These are phyloP conservation scores for Trididemnum clinides DNA, from an alignment of 23 tunicate genomes.

Conservation along the genomic window DNA sequence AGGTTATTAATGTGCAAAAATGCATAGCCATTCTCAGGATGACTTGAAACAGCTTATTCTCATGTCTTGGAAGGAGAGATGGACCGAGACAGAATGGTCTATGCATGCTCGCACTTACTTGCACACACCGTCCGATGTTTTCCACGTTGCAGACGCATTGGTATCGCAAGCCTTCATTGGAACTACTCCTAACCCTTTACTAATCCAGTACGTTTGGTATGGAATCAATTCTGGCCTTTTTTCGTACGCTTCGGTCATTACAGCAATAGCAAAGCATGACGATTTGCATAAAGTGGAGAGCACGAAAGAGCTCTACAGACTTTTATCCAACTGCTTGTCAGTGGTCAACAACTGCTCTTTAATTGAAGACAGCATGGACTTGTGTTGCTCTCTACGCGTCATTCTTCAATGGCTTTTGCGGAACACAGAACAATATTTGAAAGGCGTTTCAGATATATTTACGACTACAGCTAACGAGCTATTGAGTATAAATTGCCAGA, in stretches of 20 bases:
- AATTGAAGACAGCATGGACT: conserved; percentile 71
- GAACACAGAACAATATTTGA: conserved; percentile 78
- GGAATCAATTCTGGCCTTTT: conserved; percentile 55
- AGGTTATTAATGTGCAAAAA: background rate
- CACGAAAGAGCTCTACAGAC: conserved; percentile 54
- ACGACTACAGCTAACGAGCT: conserved; percentile 40
- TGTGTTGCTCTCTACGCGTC: conserved; percentile 70
- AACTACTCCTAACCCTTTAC: conserved; percentile 59
- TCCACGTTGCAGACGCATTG: conserved; percentile 78
- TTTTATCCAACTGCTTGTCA: conserved; percentile 33
- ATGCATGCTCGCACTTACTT: conserved; percentile 46
- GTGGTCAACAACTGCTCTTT: conserved; percentile 37
- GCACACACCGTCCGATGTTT: conserved; percentile 55
- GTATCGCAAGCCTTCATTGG: conserved; percentile 86
- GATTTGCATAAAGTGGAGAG: conserved; percentile 66
- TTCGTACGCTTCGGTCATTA: conserved; percentile 81
- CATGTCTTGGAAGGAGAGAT: conserved; percentile 78
- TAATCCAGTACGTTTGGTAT: conserved; percentile 51
- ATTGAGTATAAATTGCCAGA: conserved; percentile 47
- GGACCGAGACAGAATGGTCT: conserved; percentile 88
- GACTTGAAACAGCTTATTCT: conserved; percentile 66
- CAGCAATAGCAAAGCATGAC: conserved; percentile 84
- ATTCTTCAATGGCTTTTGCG: conserved; percentile 79
- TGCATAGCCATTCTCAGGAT: conserved; percentile 17
- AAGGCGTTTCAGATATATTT: conserved; percentile 51